Evolutionary conservation across 2,113 vertebrate species (phyloP), one percentile per base, ranked within the genome.

Genomic region (Scortum barcoo): DNA sequence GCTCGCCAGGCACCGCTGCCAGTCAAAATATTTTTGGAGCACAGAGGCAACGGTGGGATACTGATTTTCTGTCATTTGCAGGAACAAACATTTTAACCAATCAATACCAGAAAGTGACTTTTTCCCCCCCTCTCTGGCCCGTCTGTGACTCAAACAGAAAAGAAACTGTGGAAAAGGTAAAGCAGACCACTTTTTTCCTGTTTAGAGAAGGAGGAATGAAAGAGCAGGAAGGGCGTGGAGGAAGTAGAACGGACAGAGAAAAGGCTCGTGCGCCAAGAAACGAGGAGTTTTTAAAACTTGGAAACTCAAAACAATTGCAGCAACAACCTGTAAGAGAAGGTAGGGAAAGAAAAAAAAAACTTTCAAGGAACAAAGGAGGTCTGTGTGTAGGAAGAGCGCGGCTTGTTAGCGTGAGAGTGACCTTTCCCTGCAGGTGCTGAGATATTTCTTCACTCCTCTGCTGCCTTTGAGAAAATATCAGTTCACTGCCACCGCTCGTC

Each of bases 391-490:
- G 66, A n/a, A 69, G 50, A 77, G 84, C 72, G 70, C 12, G 4
- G 38, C 69, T 86, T 74, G 78, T 74, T 80, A 65, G 78, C 36
- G 60, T 80, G 83, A 88, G 84, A 74, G 69, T 88, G 93, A 95
- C 93, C 92, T 95, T 93, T 92, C 36, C 50, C 50, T 68, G 72
- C 89, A 94, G 91, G 91, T 93, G 92, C 76, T 91, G 78, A 84
- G 83, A 75, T 62, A 74, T 89, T 88, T 79, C 79, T 73, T 87
- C 73, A 80, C 69, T 74, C 53, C 72, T 79, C 84, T 78, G 71
- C 77, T 26, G 72, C 68, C 78, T 81, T 72, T 75, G 51, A 74
- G 48, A 85, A 80, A 85, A 81, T 81, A 89, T 87, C 78, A 91
- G 68, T 48, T 80, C 72, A 50, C 51, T 76, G 76, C 67, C 67